Evolutionary conservation across 2,113 vertebrate genomes (phyloP).

Genomic region (Triplophysa rosa): DNA sequence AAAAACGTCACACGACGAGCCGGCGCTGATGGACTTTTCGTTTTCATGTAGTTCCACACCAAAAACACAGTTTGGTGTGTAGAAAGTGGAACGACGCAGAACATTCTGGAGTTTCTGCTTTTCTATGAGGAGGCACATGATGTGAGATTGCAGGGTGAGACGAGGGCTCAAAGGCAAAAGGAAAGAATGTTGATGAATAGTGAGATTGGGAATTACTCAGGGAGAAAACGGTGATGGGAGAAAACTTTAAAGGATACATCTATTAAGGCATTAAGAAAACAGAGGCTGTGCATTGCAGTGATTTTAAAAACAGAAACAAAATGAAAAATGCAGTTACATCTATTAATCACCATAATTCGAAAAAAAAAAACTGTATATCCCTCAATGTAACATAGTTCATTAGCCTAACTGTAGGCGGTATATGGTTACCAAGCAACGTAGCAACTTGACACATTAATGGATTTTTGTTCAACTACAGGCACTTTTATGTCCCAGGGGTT

Average conservation of each 20-base stretch:
- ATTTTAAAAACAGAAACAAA: constrained; percentile 1
- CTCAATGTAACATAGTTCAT: background rate
- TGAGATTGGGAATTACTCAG: constrained; percentile 20
- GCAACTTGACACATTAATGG: background rate
- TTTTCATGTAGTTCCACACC: constrained; percentile 16
- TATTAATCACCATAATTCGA: background rate
- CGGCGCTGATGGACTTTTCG: constrained; percentile 21
- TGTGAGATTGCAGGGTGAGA: background rate
- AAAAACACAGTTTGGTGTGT: constrained; percentile 11
- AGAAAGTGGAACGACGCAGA: constrained; percentile 25
- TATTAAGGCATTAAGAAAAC: constrained; percentile 5
- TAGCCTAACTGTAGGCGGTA: background rate
- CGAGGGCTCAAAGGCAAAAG: background rate
- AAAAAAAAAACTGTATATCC: background rate
- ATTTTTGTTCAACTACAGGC: too few species aligned
- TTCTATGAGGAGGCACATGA: constrained; percentile 1
- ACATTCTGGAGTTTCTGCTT: constrained; percentile 18
- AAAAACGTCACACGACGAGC: constrained; percentile 38
- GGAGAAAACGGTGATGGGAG: constrained; percentile 9
- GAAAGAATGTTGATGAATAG: constrained; percentile 12
- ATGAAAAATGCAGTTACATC: background rate
- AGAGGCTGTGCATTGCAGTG: background rate
- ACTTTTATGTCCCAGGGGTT: too few species aligned
- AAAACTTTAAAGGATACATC: constrained; percentile 19
- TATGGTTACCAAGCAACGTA: background rate